phyloP scores from a whole-genome alignment of 2,797 vertebrate genomes.

The Lacerta agilis region DNA sequence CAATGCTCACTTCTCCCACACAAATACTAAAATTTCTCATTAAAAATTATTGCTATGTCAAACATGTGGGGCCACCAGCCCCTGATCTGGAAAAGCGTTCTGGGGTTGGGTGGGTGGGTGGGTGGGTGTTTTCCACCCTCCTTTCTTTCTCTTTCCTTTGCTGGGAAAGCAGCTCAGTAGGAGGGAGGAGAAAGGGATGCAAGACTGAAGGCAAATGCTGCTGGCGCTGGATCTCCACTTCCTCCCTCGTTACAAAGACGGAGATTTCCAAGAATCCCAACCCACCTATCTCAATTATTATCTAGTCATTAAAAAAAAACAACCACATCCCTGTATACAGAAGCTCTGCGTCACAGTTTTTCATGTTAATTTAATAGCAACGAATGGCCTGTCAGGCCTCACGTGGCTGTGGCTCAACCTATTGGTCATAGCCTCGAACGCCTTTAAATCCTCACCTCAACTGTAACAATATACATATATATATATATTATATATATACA shows the following conservation, averaged over 20 bases:
- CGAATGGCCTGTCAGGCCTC: neutral
- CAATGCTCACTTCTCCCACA: conserved; percentile 85
- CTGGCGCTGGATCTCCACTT: conserved; percentile 60
- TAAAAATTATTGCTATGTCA: conserved; percentile 88
- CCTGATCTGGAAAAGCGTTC: conserved; percentile 83
- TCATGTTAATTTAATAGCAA: neutral
- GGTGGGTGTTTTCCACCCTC: neutral
- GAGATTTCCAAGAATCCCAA: conserved; percentile 67
- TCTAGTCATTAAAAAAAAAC: neutral
- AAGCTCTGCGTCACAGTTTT: neutral
- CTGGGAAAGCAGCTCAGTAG: conserved; percentile 54
- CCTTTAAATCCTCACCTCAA: neutral
- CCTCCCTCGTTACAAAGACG: conserved; percentile 69
- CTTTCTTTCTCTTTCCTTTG: conserved; percentile 50
- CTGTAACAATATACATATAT: too few relatives aligned
- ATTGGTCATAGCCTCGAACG: neutral
- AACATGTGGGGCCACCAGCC: conserved; percentile 79
- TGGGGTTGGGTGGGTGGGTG: conserved; percentile 35
- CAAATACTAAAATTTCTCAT: conserved; percentile 85
- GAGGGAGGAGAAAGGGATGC: conserved; percentile 50
- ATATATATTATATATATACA: too few relatives aligned
- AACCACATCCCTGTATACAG: too few relatives aligned
- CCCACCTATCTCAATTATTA: conserved; percentile 69
- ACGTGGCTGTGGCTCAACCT: neutral
- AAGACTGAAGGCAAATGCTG: conserved; percentile 69